Evolutionary conservation across 2,888 invertebrate species (phyloP).

Genomic region (Diploptera punctata): DNA sequence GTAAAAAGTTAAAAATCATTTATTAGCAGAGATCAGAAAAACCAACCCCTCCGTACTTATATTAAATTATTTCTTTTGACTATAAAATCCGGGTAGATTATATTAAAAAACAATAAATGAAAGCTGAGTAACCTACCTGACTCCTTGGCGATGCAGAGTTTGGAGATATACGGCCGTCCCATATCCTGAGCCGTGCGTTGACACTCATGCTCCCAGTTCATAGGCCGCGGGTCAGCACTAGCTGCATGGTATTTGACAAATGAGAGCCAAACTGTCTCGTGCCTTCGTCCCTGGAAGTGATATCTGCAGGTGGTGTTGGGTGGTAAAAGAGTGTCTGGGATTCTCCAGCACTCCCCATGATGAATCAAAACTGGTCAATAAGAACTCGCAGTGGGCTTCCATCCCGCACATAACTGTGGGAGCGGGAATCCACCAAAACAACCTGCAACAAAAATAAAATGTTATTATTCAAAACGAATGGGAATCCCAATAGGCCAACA

Average conservation of each 20-base stretch:
- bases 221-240: conserved; percentile 59
- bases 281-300: conserved; percentile 74
- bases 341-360: conserved; percentile 76
- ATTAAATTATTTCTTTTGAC: too few relatives aligned
- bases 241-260: conserved; percentile 84
- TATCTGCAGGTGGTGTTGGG: conserved; percentile 85
- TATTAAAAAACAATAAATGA: not conserved
- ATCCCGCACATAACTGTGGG: conserved; percentile 75
- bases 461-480: too few relatives aligned
- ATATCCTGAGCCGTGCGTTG: conserved; percentile 75
- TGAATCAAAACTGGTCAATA: conserved; percentile 75
- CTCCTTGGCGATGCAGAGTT: conserved; percentile 37
- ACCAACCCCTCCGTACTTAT: too few relatives aligned
- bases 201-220: conserved; percentile 51
- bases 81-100: too few relatives aligned
- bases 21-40: too few relatives aligned
- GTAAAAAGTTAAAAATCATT: too few relatives aligned
- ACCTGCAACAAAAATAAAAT: conserved; percentile 59
- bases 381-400: conserved; percentile 78
- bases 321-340: conserved; percentile 77
- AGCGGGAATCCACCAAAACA: conserved; percentile 76
- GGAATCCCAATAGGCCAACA: too few relatives aligned
- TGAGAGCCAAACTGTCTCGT: conserved; percentile 83
- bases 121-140: conserved; percentile 46
- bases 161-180: conserved; percentile 69